Evolutionary conservation across 2,888 invertebrate species (phyloP).

Genomic region (Apocheima hispidaria): DNA sequence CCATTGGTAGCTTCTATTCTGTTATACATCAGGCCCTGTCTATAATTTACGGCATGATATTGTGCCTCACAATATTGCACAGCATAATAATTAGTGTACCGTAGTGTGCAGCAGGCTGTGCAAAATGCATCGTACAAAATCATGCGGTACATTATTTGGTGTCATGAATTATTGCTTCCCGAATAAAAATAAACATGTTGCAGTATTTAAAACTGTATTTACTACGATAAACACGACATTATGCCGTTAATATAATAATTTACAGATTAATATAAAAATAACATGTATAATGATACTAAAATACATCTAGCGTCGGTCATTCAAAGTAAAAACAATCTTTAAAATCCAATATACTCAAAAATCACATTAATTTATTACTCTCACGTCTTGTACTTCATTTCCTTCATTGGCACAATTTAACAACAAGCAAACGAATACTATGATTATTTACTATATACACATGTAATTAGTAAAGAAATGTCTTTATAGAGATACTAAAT

Average conservation of each 20-base stretch:
- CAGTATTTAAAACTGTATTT: constrained; percentile 20
- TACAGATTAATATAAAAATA: constrained; percentile 24
- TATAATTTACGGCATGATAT: no score
- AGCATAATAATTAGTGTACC: no score
- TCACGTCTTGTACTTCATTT: constrained; percentile 20
- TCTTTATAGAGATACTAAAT: background rate
- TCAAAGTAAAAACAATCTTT: constrained; percentile 14
- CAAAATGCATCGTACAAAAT: no score
- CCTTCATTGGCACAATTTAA: constrained; percentile 36
- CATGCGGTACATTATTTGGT: no score
- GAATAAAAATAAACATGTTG: constrained; percentile 5
- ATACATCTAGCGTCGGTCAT: constrained; percentile 11
- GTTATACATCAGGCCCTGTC: no score
- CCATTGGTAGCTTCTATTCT: no score
- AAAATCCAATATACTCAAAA: constrained; percentile 16
- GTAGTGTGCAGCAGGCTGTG: no score
- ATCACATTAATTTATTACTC: constrained; percentile 18
- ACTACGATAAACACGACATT: constrained; percentile 19
- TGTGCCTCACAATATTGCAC: no score
- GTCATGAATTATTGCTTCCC: constrained; percentile 10
- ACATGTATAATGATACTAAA: constrained; percentile 19
- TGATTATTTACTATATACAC: no score
- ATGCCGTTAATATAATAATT: constrained; percentile 20
- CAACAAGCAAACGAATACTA: constrained; percentile 17
- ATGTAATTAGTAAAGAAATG: background rate